These are phyloP conservation scores for Sebastes diploproa DNA, from an alignment of 2,797 vertebrate genomes.

Conservation along the genomic window DNA sequence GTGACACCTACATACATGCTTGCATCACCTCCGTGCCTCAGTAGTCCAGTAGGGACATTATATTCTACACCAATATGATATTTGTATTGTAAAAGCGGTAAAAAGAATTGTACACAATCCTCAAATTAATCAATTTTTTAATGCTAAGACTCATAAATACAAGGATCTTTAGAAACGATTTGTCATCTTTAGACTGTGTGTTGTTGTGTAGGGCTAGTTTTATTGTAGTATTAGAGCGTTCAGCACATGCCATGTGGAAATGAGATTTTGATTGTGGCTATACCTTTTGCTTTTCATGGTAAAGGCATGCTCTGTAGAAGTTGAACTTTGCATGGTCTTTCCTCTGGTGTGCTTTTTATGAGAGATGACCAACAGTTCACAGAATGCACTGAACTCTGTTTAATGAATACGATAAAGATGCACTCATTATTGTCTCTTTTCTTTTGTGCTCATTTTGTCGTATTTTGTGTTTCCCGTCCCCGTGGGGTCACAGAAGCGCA, in stretches of 20 bases:
- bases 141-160: background rate
- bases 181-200: background rate
- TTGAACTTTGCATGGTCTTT: constrained; percentile 64
- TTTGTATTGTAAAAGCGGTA: background rate
- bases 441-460: constrained; percentile 58
- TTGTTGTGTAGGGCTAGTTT: constrained; percentile 1
- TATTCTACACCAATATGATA: background rate
- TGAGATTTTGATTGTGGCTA: background rate
- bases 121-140: background rate
- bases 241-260: background rate
- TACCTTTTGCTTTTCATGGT: constrained; percentile 19
- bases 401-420: constrained; percentile 24
- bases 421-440: constrained; percentile 53
- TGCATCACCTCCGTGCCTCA: background rate
- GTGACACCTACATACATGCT: constrained; percentile 9
- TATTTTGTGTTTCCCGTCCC: constrained; percentile 66
- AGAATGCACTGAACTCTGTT: constrained; percentile 27
- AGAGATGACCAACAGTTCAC: constrained; percentile 9
- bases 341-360: constrained; percentile 30
- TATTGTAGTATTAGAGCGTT: background rate
- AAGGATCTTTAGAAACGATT: background rate
- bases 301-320: constrained; percentile 49
- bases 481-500: constrained; percentile 74
- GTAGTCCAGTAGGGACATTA: background rate
- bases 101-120: background rate